Evolutionary conservation across 2,113 vertebrate species (phyloP).

Genomic region (Archocentrus centrarchus): DNA sequence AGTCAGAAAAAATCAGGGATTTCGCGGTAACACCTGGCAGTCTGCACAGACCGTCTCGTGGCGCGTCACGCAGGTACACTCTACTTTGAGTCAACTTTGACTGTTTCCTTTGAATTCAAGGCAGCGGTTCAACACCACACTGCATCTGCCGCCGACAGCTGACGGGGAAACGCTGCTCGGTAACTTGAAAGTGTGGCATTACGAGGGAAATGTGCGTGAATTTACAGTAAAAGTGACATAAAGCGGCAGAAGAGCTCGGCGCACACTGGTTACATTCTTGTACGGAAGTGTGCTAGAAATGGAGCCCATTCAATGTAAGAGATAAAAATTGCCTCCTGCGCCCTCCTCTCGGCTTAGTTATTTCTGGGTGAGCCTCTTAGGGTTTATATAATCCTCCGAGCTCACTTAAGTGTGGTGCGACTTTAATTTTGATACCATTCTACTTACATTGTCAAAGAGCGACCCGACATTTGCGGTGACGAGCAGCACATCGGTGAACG

Average conservation of each 20-base stretch:
- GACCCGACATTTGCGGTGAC: slow-evolving; percentile 86
- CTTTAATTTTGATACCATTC: not conserved
- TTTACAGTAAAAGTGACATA: not conserved
- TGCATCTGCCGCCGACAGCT: not conserved
- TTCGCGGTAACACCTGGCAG: not conserved
- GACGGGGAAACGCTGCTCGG: not conserved
- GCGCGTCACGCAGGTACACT: not conserved
- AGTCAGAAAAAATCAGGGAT: accelerated
- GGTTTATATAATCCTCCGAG: slow-evolving; percentile 15
- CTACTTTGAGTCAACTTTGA: not conserved
- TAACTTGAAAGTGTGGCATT: not conserved
- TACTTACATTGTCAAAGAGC: slow-evolving; percentile 85
- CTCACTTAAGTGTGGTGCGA: not conserved
- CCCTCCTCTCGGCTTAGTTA: not conserved
- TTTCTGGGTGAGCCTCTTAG: not conserved
- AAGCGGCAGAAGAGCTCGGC: not conserved
- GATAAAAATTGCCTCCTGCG: not conserved
- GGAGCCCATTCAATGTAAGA: not conserved
- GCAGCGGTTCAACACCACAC: not conserved
- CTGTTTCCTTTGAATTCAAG: not conserved
- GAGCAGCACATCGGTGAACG: slow-evolving; percentile 77
- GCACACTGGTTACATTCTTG: not conserved
- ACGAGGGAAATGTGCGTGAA: not conserved
- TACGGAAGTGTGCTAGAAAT: not conserved
- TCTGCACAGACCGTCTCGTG: not conserved